Evolutionary conservation across 2,888 invertebrate species (phyloP).

Genomic region (Coelinius sp.): DNA sequence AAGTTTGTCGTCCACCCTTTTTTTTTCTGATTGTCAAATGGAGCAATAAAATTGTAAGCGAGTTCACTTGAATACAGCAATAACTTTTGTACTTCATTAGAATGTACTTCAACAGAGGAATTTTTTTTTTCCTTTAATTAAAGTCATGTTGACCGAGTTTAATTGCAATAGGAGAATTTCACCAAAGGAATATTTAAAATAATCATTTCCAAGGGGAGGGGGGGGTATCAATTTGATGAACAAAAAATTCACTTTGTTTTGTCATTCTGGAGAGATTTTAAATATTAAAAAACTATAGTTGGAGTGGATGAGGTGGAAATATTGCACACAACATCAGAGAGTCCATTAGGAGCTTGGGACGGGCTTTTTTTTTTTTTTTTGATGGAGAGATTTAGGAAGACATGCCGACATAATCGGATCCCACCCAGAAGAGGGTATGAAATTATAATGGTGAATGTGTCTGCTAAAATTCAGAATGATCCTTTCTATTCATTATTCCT

Average conservation of each 20-base stretch:
- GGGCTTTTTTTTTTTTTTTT: background rate
- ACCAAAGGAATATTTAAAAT: background rate
- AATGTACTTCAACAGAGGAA: background rate
- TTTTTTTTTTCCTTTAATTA: background rate
- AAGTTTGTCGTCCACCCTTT: conserved; percentile 2
- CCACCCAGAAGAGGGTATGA: background rate
- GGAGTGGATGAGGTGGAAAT: background rate
- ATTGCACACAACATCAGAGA: background rate
- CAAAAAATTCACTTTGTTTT: background rate
- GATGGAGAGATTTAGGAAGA: background rate
- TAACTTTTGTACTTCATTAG: background rate
- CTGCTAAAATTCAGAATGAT: background rate
- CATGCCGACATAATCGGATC: background rate
- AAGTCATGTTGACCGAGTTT: background rate
- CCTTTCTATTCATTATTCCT: background rate
- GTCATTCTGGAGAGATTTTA: background rate
- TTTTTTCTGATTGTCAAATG: background rate
- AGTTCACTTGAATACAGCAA: background rate
- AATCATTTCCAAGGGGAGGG: background rate
- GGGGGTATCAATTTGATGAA: no score
- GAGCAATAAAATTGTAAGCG: background rate
- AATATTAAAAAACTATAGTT: background rate
- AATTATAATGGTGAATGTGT: background rate
- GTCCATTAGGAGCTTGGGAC: background rate
- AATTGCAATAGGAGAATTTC: background rate